These are phyloP conservation scores for Menura novaehollandiae DNA, from an alignment of 2,113 vertebrate genomes.

Conservation along the genomic window DNA sequence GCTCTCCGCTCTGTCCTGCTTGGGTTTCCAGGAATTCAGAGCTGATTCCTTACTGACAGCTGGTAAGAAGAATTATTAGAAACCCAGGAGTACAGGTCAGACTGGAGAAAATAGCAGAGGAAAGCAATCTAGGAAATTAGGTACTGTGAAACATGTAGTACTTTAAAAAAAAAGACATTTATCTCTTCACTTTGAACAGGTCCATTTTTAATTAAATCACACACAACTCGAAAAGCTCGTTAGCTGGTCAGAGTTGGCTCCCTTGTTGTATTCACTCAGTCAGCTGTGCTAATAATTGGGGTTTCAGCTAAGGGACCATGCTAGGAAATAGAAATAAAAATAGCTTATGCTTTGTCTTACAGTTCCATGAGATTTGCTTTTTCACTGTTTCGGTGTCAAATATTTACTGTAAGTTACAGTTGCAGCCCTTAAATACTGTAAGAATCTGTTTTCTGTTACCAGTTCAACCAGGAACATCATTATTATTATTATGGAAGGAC, in stretches of 20 bases:
- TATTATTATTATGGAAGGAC: not conserved
- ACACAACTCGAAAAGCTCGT: not conserved
- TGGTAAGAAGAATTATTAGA: not conserved
- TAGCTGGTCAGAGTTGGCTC: not conserved
- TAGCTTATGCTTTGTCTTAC: rapidly evolving
- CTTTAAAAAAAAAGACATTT: not conserved
- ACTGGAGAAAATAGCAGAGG: not conserved
- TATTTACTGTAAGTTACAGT: not conserved
- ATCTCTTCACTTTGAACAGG: not conserved
- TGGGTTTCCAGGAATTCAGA: not conserved
- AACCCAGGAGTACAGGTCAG: not conserved
- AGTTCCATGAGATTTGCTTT: not conserved
- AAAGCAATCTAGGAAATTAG: not conserved
- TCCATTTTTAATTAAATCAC: not conserved
- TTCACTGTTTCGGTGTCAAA: not conserved
- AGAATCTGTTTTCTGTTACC: not conserved
- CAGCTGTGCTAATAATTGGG: not conserved
- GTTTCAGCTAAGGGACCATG: not conserved
- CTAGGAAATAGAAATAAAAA: not conserved
- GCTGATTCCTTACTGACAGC: not conserved
- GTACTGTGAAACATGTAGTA: not conserved
- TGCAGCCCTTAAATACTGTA: not conserved
- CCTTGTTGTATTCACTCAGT: not conserved
- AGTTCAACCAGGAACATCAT: not conserved
- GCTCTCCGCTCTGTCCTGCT: not conserved